These are phyloP conservation scores for Heteromormyrus szaboi DNA, from an alignment of 2,797 vertebrate genomes.

Conservation along the genomic window DNA sequence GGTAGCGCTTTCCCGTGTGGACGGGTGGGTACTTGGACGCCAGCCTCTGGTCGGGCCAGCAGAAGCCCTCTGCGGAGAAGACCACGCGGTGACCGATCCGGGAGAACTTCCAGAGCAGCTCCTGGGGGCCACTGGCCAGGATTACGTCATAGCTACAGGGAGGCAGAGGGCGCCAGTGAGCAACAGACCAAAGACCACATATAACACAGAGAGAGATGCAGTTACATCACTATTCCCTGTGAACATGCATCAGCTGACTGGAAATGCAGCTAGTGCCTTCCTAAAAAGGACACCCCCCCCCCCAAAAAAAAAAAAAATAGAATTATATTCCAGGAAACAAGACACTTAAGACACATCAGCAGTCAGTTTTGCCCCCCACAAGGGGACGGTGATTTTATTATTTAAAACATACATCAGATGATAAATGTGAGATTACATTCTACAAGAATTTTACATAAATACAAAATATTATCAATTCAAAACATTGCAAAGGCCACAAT, in stretches of 20 bases:
- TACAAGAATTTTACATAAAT: background rate
- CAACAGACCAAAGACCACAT: background rate
- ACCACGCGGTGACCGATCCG: slow-evolving; percentile 64
- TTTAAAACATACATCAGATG: background rate
- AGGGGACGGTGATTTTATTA: background rate
- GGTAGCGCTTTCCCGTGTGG: slow-evolving; percentile 73
- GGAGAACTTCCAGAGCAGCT: slow-evolving; percentile 71
- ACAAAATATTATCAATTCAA: background rate
- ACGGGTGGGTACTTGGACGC: slow-evolving; percentile 73
- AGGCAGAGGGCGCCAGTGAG: background rate
- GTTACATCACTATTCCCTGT: background rate
- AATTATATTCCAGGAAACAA: background rate
- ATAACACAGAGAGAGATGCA: background rate
- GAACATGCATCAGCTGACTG: background rate
- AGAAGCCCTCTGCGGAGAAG: slow-evolving; percentile 80
- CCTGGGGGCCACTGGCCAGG: slow-evolving; percentile 67
- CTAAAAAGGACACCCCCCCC: background rate
- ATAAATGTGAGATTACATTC: background rate
- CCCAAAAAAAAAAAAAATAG: background rate
- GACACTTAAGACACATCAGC: background rate
- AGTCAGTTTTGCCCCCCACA: background rate
- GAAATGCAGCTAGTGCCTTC: background rate
- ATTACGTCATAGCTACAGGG: slow-evolving; percentile 69
- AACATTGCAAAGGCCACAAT: background rate
- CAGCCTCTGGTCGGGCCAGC: slow-evolving; percentile 80